Evolutionary conservation across 2,797 vertebrate genomes (phyloP).

Genomic region (Coranthus polyacanthus): DNA sequence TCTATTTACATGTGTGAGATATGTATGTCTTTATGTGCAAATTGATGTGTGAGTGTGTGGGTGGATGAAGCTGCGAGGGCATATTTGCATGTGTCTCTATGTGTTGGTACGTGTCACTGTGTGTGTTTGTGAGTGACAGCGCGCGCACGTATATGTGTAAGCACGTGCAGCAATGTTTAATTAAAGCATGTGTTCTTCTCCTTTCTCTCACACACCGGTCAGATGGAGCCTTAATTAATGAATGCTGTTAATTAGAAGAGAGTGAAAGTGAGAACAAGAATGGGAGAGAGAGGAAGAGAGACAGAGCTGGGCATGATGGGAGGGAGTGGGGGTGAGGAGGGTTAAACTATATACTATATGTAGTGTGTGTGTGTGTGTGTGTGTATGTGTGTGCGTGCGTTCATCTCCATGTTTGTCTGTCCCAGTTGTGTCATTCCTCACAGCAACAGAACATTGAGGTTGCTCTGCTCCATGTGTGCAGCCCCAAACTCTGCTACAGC

Average conservation of each 20-base stretch:
- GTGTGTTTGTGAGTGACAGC: slow-evolving; percentile 53
- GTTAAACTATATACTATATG: slow-evolving; percentile 61
- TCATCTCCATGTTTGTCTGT: slow-evolving; percentile 69
- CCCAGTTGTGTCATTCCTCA: slow-evolving; percentile 80
- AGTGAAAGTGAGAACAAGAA: slow-evolving; percentile 67
- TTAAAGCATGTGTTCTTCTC: slow-evolving; percentile 83
- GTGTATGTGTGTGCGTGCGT: slow-evolving; percentile 49
- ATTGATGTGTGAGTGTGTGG: slow-evolving; percentile 74
- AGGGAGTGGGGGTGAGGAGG: slow-evolving; percentile 46
- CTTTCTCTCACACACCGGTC: slow-evolving; percentile 77
- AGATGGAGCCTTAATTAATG: slow-evolving; percentile 87
- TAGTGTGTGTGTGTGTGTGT: slow-evolving; percentile 16
- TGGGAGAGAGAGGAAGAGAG: slow-evolving; percentile 41
- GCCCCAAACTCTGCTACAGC: slow-evolving; percentile 75
- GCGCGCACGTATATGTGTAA: slow-evolving; percentile 50
- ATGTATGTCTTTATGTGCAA: slow-evolving; percentile 78
- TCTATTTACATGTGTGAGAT: slow-evolving; percentile 38
- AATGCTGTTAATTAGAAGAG: slow-evolving; percentile 85
- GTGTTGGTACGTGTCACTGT: slow-evolving; percentile 56
- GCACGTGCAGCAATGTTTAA: slow-evolving; percentile 79
- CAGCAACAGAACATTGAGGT: slow-evolving; percentile 78
- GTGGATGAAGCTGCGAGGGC: slow-evolving; percentile 76
- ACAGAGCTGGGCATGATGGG: slow-evolving; percentile 33
- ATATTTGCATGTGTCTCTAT: slow-evolving; percentile 76
- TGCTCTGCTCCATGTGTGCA: slow-evolving; percentile 80